These are phyloP conservation scores for Salmo trutta DNA, from an alignment of 2,797 vertebrate species.

Conservation along the genomic window DNA sequence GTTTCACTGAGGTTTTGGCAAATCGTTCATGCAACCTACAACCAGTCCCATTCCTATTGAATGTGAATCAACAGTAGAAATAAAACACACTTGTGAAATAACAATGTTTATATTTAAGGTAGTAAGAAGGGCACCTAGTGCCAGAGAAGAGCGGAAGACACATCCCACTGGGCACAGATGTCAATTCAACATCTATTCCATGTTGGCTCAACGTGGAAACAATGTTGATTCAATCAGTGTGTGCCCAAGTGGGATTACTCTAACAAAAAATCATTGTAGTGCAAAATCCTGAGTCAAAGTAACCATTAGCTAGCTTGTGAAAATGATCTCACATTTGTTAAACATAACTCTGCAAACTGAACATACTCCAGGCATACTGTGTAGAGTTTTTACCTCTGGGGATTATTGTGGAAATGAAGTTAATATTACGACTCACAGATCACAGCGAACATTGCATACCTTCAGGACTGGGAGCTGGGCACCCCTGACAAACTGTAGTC, in stretches of 20 bases:
- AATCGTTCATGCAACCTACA: neutral
- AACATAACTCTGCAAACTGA: neutral
- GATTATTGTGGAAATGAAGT: neutral
- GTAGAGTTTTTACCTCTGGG: neutral
- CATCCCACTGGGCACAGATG: no score
- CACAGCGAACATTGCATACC: neutral
- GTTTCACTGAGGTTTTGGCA: conserved; percentile 1
- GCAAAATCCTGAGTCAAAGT: conserved; percentile 74
- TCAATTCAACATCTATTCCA: no score
- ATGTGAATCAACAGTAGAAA: conserved; percentile 20
- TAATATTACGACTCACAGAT: neutral
- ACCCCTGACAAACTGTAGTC: neutral
- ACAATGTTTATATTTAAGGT: conserved; percentile 13
- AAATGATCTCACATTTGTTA: neutral
- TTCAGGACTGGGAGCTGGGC: no score
- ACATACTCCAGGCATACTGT: neutral
- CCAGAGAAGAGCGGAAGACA: conserved; percentile 62
- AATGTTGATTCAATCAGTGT: neutral
- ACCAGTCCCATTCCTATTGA: neutral
- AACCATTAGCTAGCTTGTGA: conserved; percentile 16
- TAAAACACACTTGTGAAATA: neutral
- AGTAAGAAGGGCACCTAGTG: conserved; percentile 40
- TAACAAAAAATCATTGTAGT: conserved; percentile 58
- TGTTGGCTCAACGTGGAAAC: no score
- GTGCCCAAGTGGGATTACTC: conserved; percentile 35